Evolutionary conservation across 2,113 vertebrate species (phyloP).

Genomic region (Galbula dea): DNA sequence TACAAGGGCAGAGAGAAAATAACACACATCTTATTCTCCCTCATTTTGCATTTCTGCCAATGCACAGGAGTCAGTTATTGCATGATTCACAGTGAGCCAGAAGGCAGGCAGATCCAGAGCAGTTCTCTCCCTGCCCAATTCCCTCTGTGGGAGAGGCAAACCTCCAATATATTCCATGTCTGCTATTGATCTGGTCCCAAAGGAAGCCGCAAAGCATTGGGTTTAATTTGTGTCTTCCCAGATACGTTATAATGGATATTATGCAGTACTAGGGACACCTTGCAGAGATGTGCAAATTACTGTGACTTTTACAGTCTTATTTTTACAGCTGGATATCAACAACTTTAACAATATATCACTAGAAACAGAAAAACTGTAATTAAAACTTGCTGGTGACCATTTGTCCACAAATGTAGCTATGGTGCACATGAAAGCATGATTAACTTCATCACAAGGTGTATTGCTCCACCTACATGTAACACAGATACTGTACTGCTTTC

Average conservation of each 20-base stretch:
- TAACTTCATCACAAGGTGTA: neutral
- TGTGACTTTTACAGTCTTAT: neutral
- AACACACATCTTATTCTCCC: neutral
- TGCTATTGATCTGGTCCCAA: neutral
- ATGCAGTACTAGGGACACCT: neutral
- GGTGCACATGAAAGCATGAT: neutral
- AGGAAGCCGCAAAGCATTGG: neutral
- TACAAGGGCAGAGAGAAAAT: neutral
- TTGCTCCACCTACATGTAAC: neutral
- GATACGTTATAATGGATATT: neutral
- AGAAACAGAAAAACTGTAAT: neutral
- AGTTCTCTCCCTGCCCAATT: neutral
- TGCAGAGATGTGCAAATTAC: neutral
- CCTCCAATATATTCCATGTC: neutral
- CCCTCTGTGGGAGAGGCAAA: neutral
- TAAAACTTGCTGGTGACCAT: neutral
- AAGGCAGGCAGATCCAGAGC: neutral
- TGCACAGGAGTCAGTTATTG: neutral
- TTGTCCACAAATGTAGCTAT: neutral
- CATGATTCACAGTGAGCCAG: neutral
- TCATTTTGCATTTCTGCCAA: neutral
- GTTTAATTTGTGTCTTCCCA: neutral
- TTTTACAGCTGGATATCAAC: neutral
- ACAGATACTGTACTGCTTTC: neutral
- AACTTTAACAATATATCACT: neutral